Base-by-base conservation (phyloP, 30 jellyfish, hydroid and myxozoan species). In the Chironex yamaguchii region DNA sequence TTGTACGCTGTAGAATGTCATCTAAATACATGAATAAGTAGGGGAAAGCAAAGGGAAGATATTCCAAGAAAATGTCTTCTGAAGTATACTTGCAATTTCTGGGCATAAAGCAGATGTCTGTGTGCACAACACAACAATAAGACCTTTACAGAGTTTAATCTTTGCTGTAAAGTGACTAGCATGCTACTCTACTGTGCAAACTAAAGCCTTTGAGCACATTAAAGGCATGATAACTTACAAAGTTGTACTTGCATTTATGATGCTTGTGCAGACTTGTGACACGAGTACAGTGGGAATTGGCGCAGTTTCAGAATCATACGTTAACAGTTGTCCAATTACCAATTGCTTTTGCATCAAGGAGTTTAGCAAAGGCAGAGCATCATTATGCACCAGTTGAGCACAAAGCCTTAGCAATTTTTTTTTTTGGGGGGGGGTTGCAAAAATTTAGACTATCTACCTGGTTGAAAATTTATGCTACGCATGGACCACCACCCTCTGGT, bases 401-500 rank as follows among this genome's bases (percentile, higher is more conserved):
- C 31, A 26, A 58, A 58, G 73, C 26, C 26, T 24, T 4, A 9
- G 73, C 26, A 12, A 48, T 48, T 48, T 12, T 48, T n/a, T 48
- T 9, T 48, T n/a, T n/a, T n/a, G n/a, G n/a, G n/a, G n/a, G n/a
- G 62, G 14, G 12, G 62, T 48, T 12, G 62, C 12, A 12, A 48
- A 48, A 48, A 4, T 58, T 14, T 4, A 12, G 26, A 58, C 22
- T 58, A 58, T 22, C 26, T 58, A 26, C 31, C 22, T 58, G 26
- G 73, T 4, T 22, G 73, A 4, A 24, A 58, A 58, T 58, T 58
- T 24, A 58, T 26, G 31, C 24, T 58, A 4, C 9, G 9, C 9
- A 58, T 26, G 12, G 73, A 58, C 26, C 73, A 58, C 31, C 11
- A 58, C 11, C 73, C 73, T 22, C 73, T 58, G 73, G 25, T 58